These are phyloP conservation scores for Oryzias curvinotus DNA, from an alignment of 2,113 vertebrate species.

Conservation along the genomic window DNA sequence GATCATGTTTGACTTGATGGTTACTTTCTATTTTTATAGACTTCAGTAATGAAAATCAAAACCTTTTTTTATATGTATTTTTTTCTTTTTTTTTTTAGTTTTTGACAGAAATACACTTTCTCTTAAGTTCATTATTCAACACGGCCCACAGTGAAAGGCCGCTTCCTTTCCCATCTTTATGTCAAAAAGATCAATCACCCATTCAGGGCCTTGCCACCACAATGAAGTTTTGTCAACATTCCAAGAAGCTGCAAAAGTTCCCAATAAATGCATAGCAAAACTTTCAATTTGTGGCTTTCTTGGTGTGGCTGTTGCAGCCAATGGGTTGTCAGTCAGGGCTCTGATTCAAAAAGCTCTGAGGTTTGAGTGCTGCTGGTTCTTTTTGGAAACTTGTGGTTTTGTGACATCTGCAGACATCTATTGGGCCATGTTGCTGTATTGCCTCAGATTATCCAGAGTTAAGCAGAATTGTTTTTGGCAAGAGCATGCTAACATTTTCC, in stretches of 20 bases:
- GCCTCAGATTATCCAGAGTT: slow-evolving; percentile 81
- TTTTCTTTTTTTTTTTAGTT: not conserved
- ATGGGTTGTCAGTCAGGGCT: slow-evolving; percentile 75
- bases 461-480: slow-evolving; percentile 81
- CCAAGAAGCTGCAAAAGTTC: slow-evolving; percentile 74
- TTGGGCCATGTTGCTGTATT: slow-evolving; percentile 75
- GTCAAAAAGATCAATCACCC: slow-evolving; percentile 68
- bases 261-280: slow-evolving; percentile 80
- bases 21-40: slow-evolving; percentile 53
- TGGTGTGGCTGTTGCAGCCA: slow-evolving; percentile 75
- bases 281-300: slow-evolving; percentile 81
- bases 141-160: slow-evolving; percentile 35
- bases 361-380: slow-evolving; percentile 80
- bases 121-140: slow-evolving; percentile 61
- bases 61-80: slow-evolving; percentile 12
- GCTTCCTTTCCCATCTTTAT: slow-evolving; percentile 60
- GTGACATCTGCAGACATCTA: slow-evolving; percentile 80
- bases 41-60: slow-evolving; percentile 53
- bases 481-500: slow-evolving; percentile 74
- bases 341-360: slow-evolving; percentile 75
- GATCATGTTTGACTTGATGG: slow-evolving; percentile 62
- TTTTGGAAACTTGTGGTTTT: slow-evolving; percentile 82
- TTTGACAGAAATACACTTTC: slow-evolving; percentile 41
- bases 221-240: slow-evolving; percentile 57
- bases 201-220: slow-evolving; percentile 54